Conservation (phyloP, 2,888 invertebrate species). For the Tipula confusa region DNA sequence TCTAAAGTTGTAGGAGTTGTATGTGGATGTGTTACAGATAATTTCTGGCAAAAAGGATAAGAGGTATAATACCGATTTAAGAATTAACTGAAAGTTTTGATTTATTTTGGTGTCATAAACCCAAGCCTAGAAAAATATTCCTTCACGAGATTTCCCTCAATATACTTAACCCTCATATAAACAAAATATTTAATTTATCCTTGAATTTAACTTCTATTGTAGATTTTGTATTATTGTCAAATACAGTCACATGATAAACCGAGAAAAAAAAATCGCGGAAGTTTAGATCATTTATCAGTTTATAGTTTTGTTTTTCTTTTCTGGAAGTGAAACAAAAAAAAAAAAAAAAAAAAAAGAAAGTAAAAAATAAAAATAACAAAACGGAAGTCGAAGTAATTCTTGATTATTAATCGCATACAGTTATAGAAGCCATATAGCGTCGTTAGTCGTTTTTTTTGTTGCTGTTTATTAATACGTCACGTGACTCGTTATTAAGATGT, state of each 20-base stretch:
- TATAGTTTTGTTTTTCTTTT: slow-evolving; percentile 20
- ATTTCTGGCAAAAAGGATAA: no score
- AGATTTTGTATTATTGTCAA: background rate
- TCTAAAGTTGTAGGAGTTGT: no score
- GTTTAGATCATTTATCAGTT: slow-evolving; percentile 25
- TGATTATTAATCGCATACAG: slow-evolving; percentile 12
- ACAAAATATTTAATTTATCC: background rate
- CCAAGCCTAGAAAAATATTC: background rate
- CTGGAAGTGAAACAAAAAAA: background rate
- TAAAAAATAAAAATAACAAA: background rate
- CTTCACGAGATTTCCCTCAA: background rate
- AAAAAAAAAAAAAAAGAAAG: background rate
- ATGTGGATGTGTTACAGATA: no score
- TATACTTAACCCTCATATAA: background rate
- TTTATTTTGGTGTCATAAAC: no score
- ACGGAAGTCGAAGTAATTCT: slow-evolving; percentile 3
- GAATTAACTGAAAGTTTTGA: no score
- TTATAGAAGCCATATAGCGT: background rate
- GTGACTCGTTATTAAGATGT: slow-evolving; percentile 9
- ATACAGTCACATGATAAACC: background rate
- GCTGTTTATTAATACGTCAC: background rate
- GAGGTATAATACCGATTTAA: no score
- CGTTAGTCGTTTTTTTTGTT: background rate
- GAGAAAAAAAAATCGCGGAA: background rate
- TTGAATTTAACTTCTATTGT: background rate